A percentile compares a stretch with the other conserved stretches of the same genome.
Evolutionary conservation across 2,888 invertebrate species (phyloP).

Genomic region (Salticus scenicus): DNA sequence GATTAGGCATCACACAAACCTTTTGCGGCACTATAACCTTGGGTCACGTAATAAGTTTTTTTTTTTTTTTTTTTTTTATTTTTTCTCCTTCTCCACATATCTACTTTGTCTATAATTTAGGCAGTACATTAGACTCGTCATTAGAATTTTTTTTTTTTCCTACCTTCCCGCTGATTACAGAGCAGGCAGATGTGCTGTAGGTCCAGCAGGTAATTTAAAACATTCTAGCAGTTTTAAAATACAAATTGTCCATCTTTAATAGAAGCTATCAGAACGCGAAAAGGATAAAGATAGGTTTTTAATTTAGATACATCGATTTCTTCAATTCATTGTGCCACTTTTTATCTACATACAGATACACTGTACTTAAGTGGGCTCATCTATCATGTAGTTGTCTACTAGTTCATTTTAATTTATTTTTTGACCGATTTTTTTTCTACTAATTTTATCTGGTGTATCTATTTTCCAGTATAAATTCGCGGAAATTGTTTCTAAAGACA

Average conservation of each 20-base stretch:
- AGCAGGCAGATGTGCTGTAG: not conserved
- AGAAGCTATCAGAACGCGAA: conserved; percentile 25
- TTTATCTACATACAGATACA: not conserved
- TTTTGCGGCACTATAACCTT: not conserved
- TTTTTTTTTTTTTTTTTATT: not conserved
- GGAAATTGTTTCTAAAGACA: not conserved
- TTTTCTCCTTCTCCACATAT: not conserved
- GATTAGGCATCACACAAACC: not conserved
- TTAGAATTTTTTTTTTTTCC: not conserved
- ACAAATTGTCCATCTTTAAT: conserved; percentile 62
- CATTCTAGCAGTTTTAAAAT: conserved; percentile 66
- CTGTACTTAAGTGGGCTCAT: not conserved
- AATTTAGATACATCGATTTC: not conserved
- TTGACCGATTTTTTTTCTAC: not conserved
- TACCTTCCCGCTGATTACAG: not conserved
- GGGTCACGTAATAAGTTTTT: not conserved
- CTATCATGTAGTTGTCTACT: not conserved
- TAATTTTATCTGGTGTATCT: not conserved
- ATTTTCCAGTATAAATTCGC: conserved; percentile 2
- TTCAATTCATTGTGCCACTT: not conserved
- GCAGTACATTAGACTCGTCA: not conserved
- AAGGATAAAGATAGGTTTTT: not conserved
- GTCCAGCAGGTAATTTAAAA: conserved; percentile 4
- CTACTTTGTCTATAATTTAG: not conserved
- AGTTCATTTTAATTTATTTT: not conserved